Conservation (phyloP, 2,797 vertebrate genomes). For the Dendrocincla tyrannina region DNA sequence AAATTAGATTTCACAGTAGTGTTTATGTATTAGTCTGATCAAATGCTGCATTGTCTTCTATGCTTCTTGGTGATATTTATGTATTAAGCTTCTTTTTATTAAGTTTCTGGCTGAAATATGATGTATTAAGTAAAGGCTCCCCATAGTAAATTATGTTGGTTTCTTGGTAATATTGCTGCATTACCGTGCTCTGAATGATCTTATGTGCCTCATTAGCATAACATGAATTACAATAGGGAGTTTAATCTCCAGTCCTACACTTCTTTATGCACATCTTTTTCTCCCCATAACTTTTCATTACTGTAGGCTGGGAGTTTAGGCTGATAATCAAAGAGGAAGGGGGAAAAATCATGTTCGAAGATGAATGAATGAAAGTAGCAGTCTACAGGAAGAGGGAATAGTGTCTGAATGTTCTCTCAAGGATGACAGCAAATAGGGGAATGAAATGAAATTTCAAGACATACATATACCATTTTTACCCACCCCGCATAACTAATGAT, state of each 20-base stretch:
- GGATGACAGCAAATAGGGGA: neutral
- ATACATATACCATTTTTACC: neutral
- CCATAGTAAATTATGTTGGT: slow-evolving; percentile 40
- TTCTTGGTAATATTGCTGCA: slow-evolving; percentile 32
- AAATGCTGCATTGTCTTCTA: slow-evolving; percentile 18
- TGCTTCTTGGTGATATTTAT: neutral
- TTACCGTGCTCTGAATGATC: slow-evolving; percentile 10
- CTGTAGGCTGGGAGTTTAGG: neutral
- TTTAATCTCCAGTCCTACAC: slow-evolving; percentile 23
- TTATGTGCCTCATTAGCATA: slow-evolving; percentile 39
- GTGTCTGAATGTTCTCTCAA: neutral
- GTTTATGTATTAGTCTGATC: slow-evolving; percentile 29
- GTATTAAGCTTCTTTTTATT: slow-evolving; percentile 60
- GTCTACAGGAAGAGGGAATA: neutral
- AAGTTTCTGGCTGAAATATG: slow-evolving; percentile 56
- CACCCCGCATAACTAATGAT: neutral
- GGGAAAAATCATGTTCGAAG: neutral
- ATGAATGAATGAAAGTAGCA: neutral
- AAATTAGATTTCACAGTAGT: slow-evolving; percentile 36
- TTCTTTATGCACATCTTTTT: slow-evolving; percentile 7
- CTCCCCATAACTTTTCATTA: slow-evolving; percentile 45
- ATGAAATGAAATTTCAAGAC: neutral
- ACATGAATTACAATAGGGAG: slow-evolving; percentile 30
- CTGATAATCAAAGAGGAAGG: neutral
- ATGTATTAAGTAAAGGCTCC: slow-evolving; percentile 46